phyloP scores from a whole-genome alignment of 2,113 vertebrate species.

The Myodes glareolus region DNA sequence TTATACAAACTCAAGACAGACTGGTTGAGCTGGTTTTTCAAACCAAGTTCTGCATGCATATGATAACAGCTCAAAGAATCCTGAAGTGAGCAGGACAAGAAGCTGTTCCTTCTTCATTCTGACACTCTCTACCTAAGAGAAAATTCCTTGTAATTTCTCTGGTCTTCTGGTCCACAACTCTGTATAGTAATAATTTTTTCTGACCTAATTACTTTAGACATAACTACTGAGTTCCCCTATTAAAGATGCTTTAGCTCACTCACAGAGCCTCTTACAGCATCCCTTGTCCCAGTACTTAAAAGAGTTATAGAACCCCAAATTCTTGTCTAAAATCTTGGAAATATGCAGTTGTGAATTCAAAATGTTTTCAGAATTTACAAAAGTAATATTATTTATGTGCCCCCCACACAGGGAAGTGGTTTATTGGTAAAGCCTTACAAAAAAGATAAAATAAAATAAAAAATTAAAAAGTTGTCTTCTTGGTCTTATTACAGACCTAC shows the following conservation, averaged over 20 bases:
- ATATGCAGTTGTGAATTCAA: not conserved
- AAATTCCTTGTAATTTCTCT: not conserved
- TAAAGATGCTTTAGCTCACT: not conserved
- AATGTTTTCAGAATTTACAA: not conserved
- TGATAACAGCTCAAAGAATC: not conserved
- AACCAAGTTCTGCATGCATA: not conserved
- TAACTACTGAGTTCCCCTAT: not conserved
- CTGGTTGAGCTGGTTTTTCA: constrained; percentile 4
- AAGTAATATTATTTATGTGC: not conserved
- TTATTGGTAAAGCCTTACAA: not conserved
- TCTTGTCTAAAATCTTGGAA: not conserved
- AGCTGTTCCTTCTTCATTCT: not conserved
- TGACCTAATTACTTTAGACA: not conserved
- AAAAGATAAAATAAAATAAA: not conserved
- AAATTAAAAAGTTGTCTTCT: not conserved
- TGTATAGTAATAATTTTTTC: not conserved
- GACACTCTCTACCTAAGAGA: not conserved
- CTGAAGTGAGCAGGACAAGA: not conserved
- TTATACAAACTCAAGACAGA: not conserved
- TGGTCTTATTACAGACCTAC: not conserved
- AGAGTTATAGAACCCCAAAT: not conserved
- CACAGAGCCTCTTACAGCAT: not conserved
- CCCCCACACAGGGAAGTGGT: not conserved
- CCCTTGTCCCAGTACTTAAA: not conserved
- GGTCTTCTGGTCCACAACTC: not conserved